A percentile compares a stretch with the other conserved stretches of the same genome.
Conservation (phyloP, 2,888 invertebrate species). For the Scotopteryx bipunctaria region DNA sequence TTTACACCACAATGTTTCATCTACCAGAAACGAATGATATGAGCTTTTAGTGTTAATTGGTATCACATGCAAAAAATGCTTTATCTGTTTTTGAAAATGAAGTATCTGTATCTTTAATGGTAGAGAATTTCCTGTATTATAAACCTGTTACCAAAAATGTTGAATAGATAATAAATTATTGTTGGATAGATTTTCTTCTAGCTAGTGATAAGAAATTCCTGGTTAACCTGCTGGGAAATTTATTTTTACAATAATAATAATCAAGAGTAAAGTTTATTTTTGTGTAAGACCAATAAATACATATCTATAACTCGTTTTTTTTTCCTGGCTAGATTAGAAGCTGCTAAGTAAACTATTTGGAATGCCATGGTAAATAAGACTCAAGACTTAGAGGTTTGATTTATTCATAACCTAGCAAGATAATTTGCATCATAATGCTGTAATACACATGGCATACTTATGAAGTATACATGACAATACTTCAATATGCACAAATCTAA, state of each 20-base stretch:
- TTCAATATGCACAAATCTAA: too few relatives aligned
- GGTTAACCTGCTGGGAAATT: constrained; percentile 67
- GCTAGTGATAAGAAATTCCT: constrained; percentile 70
- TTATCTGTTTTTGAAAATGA: constrained; percentile 31
- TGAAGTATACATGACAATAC: too few relatives aligned
- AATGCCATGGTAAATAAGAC: too few relatives aligned
- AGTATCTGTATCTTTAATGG: constrained; percentile 38
- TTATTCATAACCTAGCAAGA: too few relatives aligned
- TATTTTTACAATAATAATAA: constrained; percentile 75
- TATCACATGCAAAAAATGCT: constrained; percentile 27
- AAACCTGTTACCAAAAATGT: constrained; percentile 79
- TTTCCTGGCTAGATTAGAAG: not conserved
- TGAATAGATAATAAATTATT: constrained; percentile 65
- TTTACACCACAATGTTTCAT: constrained; percentile 27
- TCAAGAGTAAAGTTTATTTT: constrained; percentile 77
- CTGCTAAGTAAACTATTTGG: too few relatives aligned
- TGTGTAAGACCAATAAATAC: constrained; percentile 81
- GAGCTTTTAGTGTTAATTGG: constrained; percentile 52
- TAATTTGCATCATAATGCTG: too few relatives aligned
- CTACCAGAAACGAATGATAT: constrained; percentile 40
- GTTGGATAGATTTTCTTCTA: constrained; percentile 69
- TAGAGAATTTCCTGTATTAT: constrained; percentile 61
- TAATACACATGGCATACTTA: too few relatives aligned
- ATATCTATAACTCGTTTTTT: constrained; percentile 60
- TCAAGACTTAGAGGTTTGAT: too few relatives aligned